Conservation (phyloP, 1,140 invertebrate genomes). For the Lepidurus packardi region DNA sequence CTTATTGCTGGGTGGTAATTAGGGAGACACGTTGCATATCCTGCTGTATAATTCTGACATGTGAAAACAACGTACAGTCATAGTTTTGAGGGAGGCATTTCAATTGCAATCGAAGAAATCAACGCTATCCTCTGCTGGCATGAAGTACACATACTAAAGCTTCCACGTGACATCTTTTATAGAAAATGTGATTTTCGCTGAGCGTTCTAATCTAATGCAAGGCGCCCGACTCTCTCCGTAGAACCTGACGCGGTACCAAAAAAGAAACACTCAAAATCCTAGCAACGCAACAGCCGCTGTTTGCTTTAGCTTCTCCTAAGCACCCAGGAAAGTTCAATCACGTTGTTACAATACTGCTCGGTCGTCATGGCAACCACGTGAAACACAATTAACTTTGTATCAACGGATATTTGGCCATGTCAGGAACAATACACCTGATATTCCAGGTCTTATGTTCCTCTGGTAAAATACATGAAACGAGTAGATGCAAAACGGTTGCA, state of each 20-base stretch:
- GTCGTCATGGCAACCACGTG: neutral
- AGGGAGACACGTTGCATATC: neutral
- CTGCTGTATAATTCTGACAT: too few relatives aligned
- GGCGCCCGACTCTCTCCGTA: too few relatives aligned
- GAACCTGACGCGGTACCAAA: neutral
- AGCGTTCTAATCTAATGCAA: too few relatives aligned
- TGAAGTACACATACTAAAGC: neutral
- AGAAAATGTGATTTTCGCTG: neutral
- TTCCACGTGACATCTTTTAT: neutral
- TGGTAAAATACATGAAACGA: too few relatives aligned
- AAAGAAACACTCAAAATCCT: neutral
- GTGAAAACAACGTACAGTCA: too few relatives aligned
- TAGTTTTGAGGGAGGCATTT: neutral
- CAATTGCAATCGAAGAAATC: neutral
- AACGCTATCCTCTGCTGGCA: neutral
- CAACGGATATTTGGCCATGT: neutral
- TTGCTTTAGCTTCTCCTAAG: neutral
- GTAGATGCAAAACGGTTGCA: too few relatives aligned
- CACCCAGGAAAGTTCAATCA: slow-evolving; percentile 11
- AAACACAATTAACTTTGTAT: neutral
- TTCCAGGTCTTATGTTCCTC: too few relatives aligned
- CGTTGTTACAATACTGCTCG: neutral
- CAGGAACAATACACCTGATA: neutral
- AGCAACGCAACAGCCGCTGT: neutral
- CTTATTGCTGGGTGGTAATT: neutral